Conservation (phyloP, 2,113 vertebrate genomes). For the Indri indri region DNA sequence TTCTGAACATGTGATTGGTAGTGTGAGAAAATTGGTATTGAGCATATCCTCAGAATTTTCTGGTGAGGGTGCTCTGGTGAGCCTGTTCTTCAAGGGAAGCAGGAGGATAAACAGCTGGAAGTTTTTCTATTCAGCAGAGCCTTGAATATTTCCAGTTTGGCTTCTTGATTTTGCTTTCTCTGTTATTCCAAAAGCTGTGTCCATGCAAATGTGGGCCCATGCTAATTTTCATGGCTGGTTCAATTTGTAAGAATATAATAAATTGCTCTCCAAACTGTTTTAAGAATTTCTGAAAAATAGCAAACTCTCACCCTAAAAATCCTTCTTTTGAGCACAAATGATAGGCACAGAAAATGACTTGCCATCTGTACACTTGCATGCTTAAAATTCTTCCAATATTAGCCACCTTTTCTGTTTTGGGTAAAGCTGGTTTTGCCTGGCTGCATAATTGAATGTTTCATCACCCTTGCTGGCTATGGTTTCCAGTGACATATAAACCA, state of each 20-base stretch:
- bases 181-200: conserved; percentile 5
- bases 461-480: not conserved
- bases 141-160: not conserved
- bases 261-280: conserved; percentile 5
- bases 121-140: not conserved
- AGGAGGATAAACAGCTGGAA: not conserved
- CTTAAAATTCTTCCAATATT: conserved; percentile 65
- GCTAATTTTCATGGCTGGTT: conserved; percentile 15
- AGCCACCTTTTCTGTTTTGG: conserved; percentile 54
- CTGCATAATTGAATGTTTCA: conserved; percentile 44
- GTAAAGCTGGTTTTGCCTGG: conserved; percentile 40
- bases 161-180: conserved; percentile 11
- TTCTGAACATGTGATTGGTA: not conserved
- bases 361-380: conserved; percentile 67
- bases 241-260: conserved; percentile 43
- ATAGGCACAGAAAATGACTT: conserved; percentile 11
- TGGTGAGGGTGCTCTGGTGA: not conserved
- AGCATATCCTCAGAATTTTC: not conserved
- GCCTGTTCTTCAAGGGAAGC: not conserved
- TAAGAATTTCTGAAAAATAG: conserved; percentile 55
- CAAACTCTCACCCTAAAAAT: not conserved
- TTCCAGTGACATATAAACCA: conserved; percentile 39
- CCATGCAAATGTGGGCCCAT: not conserved
- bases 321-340: conserved; percentile 53
- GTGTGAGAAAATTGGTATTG: not conserved